Conservation (phyloP, 2,113 vertebrate species). For the Oceanodroma tethys region DNA sequence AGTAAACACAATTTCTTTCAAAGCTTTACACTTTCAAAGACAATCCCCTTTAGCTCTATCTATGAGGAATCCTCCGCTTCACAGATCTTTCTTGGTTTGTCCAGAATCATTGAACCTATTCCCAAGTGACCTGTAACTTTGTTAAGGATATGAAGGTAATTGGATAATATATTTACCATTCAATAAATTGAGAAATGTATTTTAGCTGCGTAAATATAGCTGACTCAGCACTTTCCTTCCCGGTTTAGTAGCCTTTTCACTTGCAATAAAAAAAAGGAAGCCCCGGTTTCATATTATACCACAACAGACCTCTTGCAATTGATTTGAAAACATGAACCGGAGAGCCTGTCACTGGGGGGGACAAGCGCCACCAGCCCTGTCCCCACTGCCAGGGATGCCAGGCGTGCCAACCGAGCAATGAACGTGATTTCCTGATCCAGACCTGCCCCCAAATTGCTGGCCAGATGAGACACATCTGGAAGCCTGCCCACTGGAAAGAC, state of each 20-base stretch:
- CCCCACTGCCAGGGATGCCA: background rate
- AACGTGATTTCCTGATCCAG: slow-evolving; percentile 9
- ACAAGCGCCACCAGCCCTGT: background rate
- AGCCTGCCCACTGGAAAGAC: slow-evolving; percentile 68
- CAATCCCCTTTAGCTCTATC: background rate
- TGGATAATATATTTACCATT: slow-evolving; percentile 43
- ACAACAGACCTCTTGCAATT: background rate
- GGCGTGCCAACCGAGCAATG: background rate
- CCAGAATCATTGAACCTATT: background rate
- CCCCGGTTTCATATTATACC: background rate
- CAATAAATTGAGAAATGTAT: slow-evolving; percentile 38
- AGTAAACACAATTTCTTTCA: background rate
- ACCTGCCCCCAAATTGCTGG: background rate
- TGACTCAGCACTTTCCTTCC: slow-evolving; percentile 49
- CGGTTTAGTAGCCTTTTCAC: slow-evolving; percentile 13
- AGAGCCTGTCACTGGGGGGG: background rate
- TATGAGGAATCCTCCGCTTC: background rate
- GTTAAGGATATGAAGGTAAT: slow-evolving; percentile 54
- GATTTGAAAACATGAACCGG: slow-evolving; percentile 5
- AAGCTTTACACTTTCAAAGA: background rate
- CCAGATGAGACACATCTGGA: slow-evolving; percentile 71
- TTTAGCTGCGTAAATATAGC: background rate
- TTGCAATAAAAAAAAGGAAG: background rate
- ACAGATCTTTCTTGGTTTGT: background rate
- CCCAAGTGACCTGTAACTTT: slow-evolving; percentile 32